Conservation (phyloP, 2,113 vertebrate species). For the Psettodes erumei region DNA sequence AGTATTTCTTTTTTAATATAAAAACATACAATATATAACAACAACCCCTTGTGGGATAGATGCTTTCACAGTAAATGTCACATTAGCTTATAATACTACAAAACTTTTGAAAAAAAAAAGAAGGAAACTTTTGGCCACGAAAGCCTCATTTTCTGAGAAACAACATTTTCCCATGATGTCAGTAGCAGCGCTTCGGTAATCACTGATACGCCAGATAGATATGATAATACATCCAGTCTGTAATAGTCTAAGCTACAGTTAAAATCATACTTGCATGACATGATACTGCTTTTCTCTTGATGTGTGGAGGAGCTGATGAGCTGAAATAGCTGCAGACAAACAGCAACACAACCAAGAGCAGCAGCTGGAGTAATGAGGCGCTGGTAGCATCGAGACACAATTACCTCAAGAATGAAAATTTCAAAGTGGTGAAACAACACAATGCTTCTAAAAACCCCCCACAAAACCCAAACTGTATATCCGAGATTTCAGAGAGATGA, state of each 20-base stretch:
- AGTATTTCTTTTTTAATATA: conserved; percentile 81
- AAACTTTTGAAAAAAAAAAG: conserved; percentile 62
- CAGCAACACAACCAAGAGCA: conserved; percentile 62
- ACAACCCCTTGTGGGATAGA: conserved; percentile 73
- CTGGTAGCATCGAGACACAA: conserved; percentile 52
- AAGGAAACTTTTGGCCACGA: conserved; percentile 54
- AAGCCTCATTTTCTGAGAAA: conserved; percentile 63
- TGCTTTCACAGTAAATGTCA: conserved; percentile 83
- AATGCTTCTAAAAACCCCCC: conserved; percentile 47
- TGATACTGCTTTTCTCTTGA: conserved; percentile 60
- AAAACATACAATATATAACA: conserved; percentile 82
- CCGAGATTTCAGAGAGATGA: conserved; percentile 38
- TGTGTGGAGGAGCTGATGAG: conserved; percentile 55
- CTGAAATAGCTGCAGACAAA: conserved; percentile 70
- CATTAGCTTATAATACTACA: conserved; percentile 77
- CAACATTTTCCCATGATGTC: conserved; percentile 46
- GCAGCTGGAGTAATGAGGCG: conserved; percentile 63
- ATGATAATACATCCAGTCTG: conserved; percentile 70
- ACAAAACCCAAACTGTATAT: conserved; percentile 18
- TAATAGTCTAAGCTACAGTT: conserved; percentile 64
- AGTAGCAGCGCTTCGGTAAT: conserved; percentile 60
- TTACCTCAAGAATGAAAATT: conserved; percentile 66
- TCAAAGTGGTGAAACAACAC: conserved; percentile 52
- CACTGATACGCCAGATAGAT: conserved; percentile 68
- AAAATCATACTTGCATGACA: conserved; percentile 55